Evolutionary conservation across 1,140 invertebrate species (phyloP).

Genomic region (Phymorhynchus buccinoides): DNA sequence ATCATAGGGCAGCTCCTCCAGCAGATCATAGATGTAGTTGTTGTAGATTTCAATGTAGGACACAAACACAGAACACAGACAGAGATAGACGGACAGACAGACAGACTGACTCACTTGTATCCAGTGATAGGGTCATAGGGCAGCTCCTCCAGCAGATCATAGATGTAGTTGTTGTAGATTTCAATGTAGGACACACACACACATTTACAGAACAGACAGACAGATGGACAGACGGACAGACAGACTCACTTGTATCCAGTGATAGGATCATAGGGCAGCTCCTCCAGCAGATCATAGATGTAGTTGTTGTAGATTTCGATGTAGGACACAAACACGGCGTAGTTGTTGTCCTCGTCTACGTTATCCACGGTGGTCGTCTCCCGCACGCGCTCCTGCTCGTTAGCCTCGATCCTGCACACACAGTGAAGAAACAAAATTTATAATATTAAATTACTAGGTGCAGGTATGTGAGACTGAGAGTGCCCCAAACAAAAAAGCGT

Average conservation of each 20-base stretch:
- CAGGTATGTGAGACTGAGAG: too few species aligned
- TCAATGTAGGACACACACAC: constrained; percentile 96
- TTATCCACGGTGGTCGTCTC: constrained; percentile 77
- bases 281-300: constrained; percentile 94
- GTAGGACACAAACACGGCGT: constrained; percentile 94
- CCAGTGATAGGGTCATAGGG: constrained; percentile 71
- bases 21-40: constrained; percentile 95
- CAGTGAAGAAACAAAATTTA: too few species aligned
- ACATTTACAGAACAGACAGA: constrained; percentile 20
- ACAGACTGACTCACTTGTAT: constrained; percentile 83
- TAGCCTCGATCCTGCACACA: constrained; percentile 26
- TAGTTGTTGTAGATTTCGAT: constrained; percentile 99
- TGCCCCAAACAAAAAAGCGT: too few species aligned
- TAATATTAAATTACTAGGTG: too few species aligned
- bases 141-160: constrained; percentile 92
- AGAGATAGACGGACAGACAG: neutral
- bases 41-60: constrained; percentile 99
- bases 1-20: constrained; percentile 82
- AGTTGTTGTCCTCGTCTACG: constrained; percentile 83
- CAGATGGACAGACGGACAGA: too few species aligned
- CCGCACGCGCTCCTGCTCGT: constrained; percentile 54
- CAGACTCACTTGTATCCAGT: constrained; percentile 70
- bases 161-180: constrained; percentile 98
- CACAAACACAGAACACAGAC: constrained; percentile 77
- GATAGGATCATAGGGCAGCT: constrained; percentile 77